A percentile compares a stretch with the other conserved stretches of the same genome.
These are phyloP conservation scores for Galerucella nymphaeae DNA, from an alignment of 2,888 invertebrate species.

Conservation along the genomic window DNA sequence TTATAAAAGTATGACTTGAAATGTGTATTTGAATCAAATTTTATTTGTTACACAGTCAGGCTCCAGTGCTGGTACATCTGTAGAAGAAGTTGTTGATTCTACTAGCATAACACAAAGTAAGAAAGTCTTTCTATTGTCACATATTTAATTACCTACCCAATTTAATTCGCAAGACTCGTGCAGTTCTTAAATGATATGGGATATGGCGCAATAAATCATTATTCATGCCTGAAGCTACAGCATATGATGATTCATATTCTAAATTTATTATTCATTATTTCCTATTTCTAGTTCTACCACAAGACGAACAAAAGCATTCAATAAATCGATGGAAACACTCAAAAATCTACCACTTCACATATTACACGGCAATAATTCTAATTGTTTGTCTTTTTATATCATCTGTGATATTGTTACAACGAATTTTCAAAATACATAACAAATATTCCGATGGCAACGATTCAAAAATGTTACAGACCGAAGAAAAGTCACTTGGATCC, in stretches of 20 bases:
- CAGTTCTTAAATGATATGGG: no score
- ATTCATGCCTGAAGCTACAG: no score
- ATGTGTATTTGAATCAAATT: neutral
- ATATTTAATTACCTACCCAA: no score
- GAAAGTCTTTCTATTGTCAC: no score
- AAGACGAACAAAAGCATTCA: no score
- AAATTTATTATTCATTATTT: neutral
- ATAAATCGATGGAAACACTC: neutral
- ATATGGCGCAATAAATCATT: no score
- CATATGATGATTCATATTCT: neutral
- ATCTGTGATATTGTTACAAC: neutral
- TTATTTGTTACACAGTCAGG: neutral
- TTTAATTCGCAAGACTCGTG: no score
- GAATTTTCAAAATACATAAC: neutral
- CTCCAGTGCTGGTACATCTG: neutral
- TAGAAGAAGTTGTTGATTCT: neutral
- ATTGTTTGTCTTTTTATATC: constrained; percentile 13
- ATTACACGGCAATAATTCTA: neutral
- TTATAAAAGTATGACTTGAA: neutral
- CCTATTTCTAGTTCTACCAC: constrained; percentile 5
- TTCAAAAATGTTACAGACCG: neutral
- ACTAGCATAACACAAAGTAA: no score
- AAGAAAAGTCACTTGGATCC: neutral
- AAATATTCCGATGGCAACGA: neutral
- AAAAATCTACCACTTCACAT: neutral